phyloP scores from a whole-genome alignment of 2,888 invertebrate genomes.

The Invenusta paracnida region DNA sequence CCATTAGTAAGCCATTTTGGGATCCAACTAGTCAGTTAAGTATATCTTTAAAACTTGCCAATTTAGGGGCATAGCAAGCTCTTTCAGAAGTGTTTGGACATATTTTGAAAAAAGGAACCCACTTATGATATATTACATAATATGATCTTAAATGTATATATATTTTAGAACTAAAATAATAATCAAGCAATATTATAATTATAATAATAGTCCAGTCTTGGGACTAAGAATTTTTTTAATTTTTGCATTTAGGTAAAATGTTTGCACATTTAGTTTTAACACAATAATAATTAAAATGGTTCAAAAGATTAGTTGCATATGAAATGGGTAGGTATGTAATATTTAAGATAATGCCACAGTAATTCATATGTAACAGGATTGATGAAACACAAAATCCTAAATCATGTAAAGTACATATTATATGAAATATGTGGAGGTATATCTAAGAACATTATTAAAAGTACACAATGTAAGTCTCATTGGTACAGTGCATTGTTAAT shows the following conservation, averaged over 20 bases:
- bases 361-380: background rate
- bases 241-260: constrained; percentile 21
- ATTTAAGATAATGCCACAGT: background rate
- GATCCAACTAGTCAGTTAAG: too few relatives aligned
- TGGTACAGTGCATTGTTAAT: background rate
- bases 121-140: too few relatives aligned
- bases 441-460: background rate
- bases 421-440: background rate
- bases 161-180: too few relatives aligned
- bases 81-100: too few relatives aligned
- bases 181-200: too few relatives aligned
- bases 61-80: too few relatives aligned
- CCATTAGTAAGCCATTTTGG: too few relatives aligned
- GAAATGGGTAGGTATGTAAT: background rate
- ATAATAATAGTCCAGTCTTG: background rate
- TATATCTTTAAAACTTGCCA: too few relatives aligned
- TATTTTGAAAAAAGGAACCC: too few relatives aligned
- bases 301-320: background rate
- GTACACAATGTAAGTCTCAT: background rate
- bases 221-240: constrained; percentile 3
- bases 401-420: background rate
- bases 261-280: background rate
- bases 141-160: too few relatives aligned
- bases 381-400: too few relatives aligned
- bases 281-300: background rate